Evolutionary conservation across 2,888 invertebrate species (phyloP).

Genomic region (Acronicta aceris): DNA sequence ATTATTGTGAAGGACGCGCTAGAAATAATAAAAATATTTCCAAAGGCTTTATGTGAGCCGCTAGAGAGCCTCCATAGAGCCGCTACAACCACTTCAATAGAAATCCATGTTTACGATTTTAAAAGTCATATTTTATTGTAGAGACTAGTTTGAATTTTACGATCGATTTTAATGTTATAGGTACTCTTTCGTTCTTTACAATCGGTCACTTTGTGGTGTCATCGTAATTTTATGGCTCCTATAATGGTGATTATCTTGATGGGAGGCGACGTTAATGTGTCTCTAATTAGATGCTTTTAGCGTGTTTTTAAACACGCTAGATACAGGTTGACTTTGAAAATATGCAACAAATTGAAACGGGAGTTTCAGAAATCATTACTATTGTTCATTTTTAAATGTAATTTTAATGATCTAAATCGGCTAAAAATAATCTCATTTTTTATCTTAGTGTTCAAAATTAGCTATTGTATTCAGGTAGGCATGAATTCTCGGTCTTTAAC

Average conservation of each 20-base stretch:
- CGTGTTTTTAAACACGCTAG: slow-evolving; percentile 40
- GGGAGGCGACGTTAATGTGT: slow-evolving; percentile 67
- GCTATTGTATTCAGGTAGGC: too few species aligned
- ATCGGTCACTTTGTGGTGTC: slow-evolving; percentile 73
- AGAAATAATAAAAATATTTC: slow-evolving; percentile 78
- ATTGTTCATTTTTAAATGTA: too few species aligned
- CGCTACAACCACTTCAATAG: slow-evolving; percentile 65
- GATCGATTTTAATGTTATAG: slow-evolving; percentile 75
- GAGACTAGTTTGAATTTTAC: slow-evolving; percentile 75
- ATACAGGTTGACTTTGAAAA: too few species aligned
- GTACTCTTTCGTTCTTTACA: slow-evolving; percentile 62
- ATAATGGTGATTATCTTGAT: slow-evolving; percentile 70
- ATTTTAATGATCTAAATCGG: too few species aligned
- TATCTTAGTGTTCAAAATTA: too few species aligned
- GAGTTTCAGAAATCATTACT: too few species aligned
- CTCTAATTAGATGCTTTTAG: slow-evolving; percentile 67
- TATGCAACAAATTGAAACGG: too few species aligned
- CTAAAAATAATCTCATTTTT: too few species aligned
- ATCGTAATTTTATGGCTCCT: slow-evolving; percentile 78
- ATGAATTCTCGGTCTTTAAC: too few species aligned
- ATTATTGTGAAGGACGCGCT: slow-evolving; percentile 75
- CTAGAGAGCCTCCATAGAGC: slow-evolving; percentile 55
- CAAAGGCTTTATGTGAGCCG: slow-evolving; percentile 65
- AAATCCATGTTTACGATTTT: slow-evolving; percentile 73
- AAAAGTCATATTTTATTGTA: slow-evolving; percentile 81